phyloP scores from a whole-genome alignment of 2,888 invertebrate genomes.

The Aromia moschata region DNA sequence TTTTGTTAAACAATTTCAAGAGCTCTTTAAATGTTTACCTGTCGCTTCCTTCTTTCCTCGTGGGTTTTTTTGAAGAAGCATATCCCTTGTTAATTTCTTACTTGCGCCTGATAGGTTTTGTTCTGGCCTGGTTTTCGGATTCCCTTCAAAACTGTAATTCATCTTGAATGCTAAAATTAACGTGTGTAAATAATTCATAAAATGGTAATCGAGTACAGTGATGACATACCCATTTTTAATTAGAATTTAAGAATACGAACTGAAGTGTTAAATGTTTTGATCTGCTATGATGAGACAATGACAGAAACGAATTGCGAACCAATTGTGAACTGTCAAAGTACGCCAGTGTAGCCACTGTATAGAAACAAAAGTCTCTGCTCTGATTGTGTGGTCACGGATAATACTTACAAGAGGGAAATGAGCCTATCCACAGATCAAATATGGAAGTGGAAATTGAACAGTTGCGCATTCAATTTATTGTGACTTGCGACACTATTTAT shows the following conservation, averaged over 20 bases:
- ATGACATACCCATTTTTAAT: neutral
- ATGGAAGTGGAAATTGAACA: too few relatives aligned
- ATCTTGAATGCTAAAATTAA: conserved; percentile 56
- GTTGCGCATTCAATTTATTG: too few relatives aligned
- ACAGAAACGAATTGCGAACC: too few relatives aligned
- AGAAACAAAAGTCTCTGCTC: too few relatives aligned
- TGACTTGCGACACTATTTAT: too few relatives aligned
- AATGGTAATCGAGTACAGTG: neutral
- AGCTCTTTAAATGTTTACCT: conserved; percentile 64
- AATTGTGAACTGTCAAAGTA: too few relatives aligned
- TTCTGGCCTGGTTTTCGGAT: conserved; percentile 85
- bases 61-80: conserved; percentile 83
- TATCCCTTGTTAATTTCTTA: conserved; percentile 74
- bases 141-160: conserved; percentile 86
- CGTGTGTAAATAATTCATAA: neutral
- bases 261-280: neutral
- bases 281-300: neutral
- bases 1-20: neutral
- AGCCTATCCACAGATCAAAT: too few relatives aligned
- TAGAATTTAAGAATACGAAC: neutral
- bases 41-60: conserved; percentile 85
- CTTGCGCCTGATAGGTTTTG: conserved; percentile 93
- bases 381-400: too few relatives aligned
- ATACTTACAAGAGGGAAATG: too few relatives aligned
- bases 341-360: too few relatives aligned